A percentile compares a stretch with the other conserved stretches of the same genome.
Evolutionary conservation across 2,797 vertebrate species (phyloP).

Genomic region (Bucorvus abyssinicus): DNA sequence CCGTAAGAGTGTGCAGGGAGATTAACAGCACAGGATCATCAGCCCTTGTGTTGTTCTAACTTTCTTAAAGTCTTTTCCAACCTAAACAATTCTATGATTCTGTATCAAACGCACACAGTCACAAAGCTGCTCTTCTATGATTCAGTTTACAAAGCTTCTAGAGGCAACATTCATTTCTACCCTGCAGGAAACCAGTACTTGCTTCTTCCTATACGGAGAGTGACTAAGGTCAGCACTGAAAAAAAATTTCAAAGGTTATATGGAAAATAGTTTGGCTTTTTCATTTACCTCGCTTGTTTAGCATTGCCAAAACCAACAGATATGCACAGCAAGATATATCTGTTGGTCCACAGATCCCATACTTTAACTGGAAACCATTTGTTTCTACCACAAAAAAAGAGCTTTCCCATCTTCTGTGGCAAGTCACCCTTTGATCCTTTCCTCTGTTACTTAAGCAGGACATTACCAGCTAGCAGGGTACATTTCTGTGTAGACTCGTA

Average conservation of each 20-base stretch:
- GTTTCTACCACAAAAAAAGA: not conserved
- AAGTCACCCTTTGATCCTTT: not conserved
- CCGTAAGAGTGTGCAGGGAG: not conserved
- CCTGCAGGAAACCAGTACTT: not conserved
- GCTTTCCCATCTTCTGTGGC: not conserved
- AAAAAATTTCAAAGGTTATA: not conserved
- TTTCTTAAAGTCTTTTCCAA: not conserved
- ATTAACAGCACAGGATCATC: not conserved
- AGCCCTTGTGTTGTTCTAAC: not conserved
- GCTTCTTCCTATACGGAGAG: not conserved
- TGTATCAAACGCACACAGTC: too few species aligned
- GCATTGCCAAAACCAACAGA: not conserved
- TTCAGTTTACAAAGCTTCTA: not conserved
- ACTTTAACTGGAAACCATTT: not conserved
- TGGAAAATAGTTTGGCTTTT: not conserved
- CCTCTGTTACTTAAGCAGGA: not conserved
- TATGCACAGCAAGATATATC: not conserved
- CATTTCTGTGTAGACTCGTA: not conserved
- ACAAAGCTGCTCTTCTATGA: too few species aligned
- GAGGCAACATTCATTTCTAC: not conserved
- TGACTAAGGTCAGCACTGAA: not conserved
- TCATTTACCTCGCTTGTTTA: not conserved
- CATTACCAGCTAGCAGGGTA: not conserved
- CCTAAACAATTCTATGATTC: too few species aligned
- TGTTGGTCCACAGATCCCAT: not conserved